Conservation (phyloP, 1,140 invertebrate genomes). For the Eumaeus atala region DNA sequence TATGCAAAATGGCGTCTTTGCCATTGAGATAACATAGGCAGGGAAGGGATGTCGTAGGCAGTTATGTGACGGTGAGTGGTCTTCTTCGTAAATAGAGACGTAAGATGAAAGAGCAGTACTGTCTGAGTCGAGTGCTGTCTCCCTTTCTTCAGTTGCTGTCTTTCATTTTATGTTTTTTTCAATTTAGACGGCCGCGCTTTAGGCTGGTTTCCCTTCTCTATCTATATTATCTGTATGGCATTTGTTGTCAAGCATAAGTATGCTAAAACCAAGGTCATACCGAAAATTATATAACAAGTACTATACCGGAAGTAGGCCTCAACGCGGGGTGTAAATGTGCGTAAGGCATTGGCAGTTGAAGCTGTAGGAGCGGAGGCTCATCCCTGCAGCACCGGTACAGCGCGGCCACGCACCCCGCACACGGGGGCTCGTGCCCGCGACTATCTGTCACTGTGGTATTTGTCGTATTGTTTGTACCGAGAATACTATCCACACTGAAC, state of each 20-base stretch:
- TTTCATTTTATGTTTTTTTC: too few species aligned
- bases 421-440: conserved; percentile 50
- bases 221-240: too few species aligned
- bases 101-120: too few species aligned
- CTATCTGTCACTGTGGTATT: conserved; percentile 32
- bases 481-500: conserved; percentile 68
- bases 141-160: too few species aligned
- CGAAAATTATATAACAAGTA: background rate
- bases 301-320: conserved; percentile 52
- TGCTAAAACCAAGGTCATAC: background rate
- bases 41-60: too few species aligned
- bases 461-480: conserved; percentile 41
- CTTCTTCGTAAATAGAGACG: too few species aligned
- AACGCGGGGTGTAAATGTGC: conserved; percentile 61
- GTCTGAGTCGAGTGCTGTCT: too few species aligned
- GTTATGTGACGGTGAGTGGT: too few species aligned
- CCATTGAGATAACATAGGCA: too few species aligned
- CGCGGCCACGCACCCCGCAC: conserved; percentile 59
- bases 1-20: too few species aligned
- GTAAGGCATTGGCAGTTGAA: conserved; percentile 52
- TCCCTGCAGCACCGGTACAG: conserved; percentile 62
- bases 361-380: conserved; percentile 50
- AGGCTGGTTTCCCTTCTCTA: too few species aligned
- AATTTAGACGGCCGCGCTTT: too few species aligned
- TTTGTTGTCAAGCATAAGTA: background rate